Evolutionary conservation across 2,888 invertebrate genomes (phyloP).

Genomic region (Cepaea hortensis): DNA sequence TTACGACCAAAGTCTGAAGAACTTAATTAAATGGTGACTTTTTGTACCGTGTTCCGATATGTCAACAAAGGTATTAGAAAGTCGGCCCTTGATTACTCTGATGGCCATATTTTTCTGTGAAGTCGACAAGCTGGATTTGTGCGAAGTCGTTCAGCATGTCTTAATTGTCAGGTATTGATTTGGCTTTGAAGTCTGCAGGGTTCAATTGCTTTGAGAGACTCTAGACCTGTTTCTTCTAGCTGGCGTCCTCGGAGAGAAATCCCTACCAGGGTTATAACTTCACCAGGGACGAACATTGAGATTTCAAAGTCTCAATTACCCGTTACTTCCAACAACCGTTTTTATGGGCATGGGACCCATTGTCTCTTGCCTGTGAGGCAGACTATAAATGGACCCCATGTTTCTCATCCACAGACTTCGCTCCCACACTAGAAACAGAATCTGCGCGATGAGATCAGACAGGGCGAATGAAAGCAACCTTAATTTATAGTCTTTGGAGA

Average conservation of each 20-base stretch:
- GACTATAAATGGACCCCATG: constrained; percentile 28
- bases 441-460: background rate
- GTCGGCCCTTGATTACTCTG: too few relatives aligned
- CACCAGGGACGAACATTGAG: background rate
- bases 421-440: background rate
- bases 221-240: background rate
- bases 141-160: constrained; percentile 24
- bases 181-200: background rate
- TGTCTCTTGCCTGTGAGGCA: constrained; percentile 16
- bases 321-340: constrained; percentile 19
- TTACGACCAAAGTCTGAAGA: too few relatives aligned
- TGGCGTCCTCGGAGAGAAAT: background rate
- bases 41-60: too few relatives aligned
- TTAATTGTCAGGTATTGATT: constrained; percentile 12
- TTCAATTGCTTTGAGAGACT: background rate
- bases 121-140: background rate
- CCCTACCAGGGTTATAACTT: constrained; percentile 14
- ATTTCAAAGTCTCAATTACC: constrained; percentile 12
- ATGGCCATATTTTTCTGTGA: too few relatives aligned
- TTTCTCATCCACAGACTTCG: background rate
- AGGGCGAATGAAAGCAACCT: background rate
- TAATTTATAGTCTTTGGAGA: constrained; percentile 26
- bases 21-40: too few relatives aligned
- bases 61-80: too few relatives aligned
- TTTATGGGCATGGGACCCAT: background rate